Base-by-base conservation (phyloP, 2,888 invertebrate genomes). In the Mimumesa dahlbomi region DNA sequence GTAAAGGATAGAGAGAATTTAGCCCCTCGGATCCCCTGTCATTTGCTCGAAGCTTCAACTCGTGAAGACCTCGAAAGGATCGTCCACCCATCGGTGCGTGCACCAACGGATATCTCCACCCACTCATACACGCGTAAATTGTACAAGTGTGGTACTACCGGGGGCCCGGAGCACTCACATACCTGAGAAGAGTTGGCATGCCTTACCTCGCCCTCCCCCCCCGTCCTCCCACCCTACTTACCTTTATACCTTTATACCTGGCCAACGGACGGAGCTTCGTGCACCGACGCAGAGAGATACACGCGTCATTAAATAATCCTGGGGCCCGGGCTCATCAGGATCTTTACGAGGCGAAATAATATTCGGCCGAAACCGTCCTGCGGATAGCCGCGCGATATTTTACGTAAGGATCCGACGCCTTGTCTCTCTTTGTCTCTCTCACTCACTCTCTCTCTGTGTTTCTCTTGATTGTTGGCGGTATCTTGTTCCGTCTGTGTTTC, bases 231-330 rank as follows among this genome's bases (percentile, higher is more conserved):
- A 66, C 54, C 56, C 68, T 65, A 65, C 69, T 71, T 73, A 77
- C 66, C 79, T 84, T 83, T 81, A 82, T 85, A 85, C 84, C 85
- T 85, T 83, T 81, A 84, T 85, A 85, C 84, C 86, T 85, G 86
- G 65, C 73, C n/a, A n/a, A 73, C 62, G 78, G 74, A 78, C 73
- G 70, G n/a, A 73, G 73, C 76, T 73, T 77, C 78, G 77, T 65
- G 69, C 69, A 75, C 54, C 69, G 59, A 68, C 67, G 53, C 34
- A 56, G 50, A 78, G 50, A 78, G 74, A 80, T 77, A 77, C 63
- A 81, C 82, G 78, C 82, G 80, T 83, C 86, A 87, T 88, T 87
- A 88, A 87, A 87, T 86, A 88, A 86, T 85, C 84, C 82, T 62
- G 73, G 76, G n/a, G 21, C 77, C 78, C 81, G 80, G 79, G 82